Conservation (phyloP, 2,113 vertebrate genomes). For the Trematomus loennbergii region DNA sequence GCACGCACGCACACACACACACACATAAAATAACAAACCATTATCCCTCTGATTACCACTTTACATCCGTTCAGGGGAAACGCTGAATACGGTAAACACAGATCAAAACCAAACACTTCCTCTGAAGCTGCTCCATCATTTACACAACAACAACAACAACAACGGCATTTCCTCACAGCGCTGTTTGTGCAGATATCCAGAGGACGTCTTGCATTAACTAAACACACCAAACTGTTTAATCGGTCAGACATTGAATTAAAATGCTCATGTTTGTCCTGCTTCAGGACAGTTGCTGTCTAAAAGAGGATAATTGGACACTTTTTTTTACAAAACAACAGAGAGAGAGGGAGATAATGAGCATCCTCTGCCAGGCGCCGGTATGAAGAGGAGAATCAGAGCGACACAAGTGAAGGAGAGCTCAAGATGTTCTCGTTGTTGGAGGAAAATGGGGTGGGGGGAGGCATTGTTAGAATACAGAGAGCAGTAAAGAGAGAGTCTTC, state of each 20-base stretch:
- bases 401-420: constrained; percentile 49
- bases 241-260: constrained; percentile 48
- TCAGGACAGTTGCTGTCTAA: constrained; percentile 58
- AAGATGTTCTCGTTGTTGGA: constrained; percentile 60
- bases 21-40: constrained; percentile 48
- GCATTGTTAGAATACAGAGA: constrained; percentile 58
- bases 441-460: constrained; percentile 29
- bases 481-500: constrained; percentile 22
- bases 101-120: constrained; percentile 59
- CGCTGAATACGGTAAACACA: constrained; percentile 48
- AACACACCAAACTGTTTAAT: constrained; percentile 25
- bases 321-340: constrained; percentile 51
- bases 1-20: neutral
- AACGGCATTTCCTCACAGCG: constrained; percentile 17
- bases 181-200: constrained; percentile 14
- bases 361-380: constrained; percentile 56
- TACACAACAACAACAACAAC: constrained; percentile 38
- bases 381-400: constrained; percentile 52
- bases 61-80: constrained; percentile 55
- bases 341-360: constrained; percentile 67
- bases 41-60: constrained; percentile 66
- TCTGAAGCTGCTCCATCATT: constrained; percentile 44
- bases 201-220: constrained; percentile 38
- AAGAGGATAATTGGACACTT: constrained; percentile 66
- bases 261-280: constrained; percentile 14